phyloP scores from a whole-genome alignment of 2,113 vertebrate genomes.

The Dinomys branickii region DNA sequence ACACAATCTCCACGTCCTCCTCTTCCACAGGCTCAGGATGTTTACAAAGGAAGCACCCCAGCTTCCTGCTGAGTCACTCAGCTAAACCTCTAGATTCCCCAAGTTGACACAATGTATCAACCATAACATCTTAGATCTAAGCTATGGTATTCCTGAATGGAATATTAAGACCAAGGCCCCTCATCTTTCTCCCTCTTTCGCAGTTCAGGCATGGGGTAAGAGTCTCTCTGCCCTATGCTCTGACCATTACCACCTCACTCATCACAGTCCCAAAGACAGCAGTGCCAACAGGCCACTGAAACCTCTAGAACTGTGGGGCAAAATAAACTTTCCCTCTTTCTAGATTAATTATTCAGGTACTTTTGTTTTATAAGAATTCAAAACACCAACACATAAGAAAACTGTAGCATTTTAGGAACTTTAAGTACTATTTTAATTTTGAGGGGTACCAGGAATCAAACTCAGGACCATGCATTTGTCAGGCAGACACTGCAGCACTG shows the following conservation, averaged over 20 bases:
- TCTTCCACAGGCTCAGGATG: too few relatives aligned
- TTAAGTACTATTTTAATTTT: not conserved
- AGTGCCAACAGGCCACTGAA: not conserved
- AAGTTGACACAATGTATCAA: too few relatives aligned
- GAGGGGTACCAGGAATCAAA: too few relatives aligned
- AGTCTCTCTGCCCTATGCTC: not conserved
- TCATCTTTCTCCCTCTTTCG: not conserved
- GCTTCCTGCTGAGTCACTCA: too few relatives aligned
- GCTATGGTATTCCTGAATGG: not conserved
- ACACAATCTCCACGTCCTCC: too few relatives aligned
- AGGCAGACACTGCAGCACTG: too few relatives aligned
- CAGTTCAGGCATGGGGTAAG: not conserved
- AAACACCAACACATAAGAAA: not conserved
- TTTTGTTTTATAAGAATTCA: not conserved
- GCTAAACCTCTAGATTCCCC: too few relatives aligned
- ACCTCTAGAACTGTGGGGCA: not conserved
- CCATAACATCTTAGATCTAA: not conserved
- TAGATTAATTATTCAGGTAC: not conserved
- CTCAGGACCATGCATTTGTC: too few relatives aligned
- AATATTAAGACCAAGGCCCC: not conserved
- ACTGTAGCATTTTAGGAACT: not conserved
- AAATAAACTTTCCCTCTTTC: not conserved
- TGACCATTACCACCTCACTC: not conserved
- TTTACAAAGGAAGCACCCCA: too few relatives aligned
- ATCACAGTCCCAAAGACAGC: not conserved